phyloP scores from a whole-genome alignment of 2,113 vertebrate genomes.

The Acanthisitta chloris region DNA sequence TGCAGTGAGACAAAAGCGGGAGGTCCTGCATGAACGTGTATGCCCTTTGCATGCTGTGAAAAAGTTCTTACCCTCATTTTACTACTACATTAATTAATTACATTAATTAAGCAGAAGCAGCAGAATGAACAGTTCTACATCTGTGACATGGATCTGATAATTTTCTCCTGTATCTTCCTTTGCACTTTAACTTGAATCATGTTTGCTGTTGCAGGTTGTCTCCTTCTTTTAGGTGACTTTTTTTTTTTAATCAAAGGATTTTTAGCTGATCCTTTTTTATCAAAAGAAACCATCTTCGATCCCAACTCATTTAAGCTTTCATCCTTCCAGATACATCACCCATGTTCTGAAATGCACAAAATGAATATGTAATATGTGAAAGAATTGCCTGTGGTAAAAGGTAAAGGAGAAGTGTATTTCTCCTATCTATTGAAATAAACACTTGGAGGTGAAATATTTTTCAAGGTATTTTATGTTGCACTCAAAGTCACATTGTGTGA shows the following conservation, averaged over 20 bases:
- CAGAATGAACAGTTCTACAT: not conserved
- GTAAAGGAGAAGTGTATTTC: constrained; percentile 37
- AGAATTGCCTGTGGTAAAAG: constrained; percentile 22
- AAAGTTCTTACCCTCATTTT: not conserved
- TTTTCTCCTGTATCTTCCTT: not conserved
- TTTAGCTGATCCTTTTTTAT: not conserved
- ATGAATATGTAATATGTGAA: constrained; percentile 43
- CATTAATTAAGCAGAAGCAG: not conserved
- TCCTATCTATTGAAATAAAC: not conserved
- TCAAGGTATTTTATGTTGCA: constrained; percentile 1
- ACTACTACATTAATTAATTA: not conserved
- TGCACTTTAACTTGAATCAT: not conserved
- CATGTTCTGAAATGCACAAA: constrained; percentile 21
- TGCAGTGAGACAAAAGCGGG: not conserved
- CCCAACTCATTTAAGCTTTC: constrained; percentile 17
- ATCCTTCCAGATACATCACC: not conserved
- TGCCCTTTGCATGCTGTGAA: not conserved
- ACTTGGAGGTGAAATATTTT: constrained; percentile 9
- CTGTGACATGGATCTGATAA: not conserved
- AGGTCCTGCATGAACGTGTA: not conserved
- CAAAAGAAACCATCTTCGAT: not conserved
- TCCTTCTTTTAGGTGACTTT: not conserved
- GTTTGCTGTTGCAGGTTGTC: not conserved
- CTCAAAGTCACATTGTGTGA: not conserved
- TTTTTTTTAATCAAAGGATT: not conserved